Base-by-base conservation (phyloP, 2,888 invertebrate genomes). In the Hydropsyche betteni region DNA sequence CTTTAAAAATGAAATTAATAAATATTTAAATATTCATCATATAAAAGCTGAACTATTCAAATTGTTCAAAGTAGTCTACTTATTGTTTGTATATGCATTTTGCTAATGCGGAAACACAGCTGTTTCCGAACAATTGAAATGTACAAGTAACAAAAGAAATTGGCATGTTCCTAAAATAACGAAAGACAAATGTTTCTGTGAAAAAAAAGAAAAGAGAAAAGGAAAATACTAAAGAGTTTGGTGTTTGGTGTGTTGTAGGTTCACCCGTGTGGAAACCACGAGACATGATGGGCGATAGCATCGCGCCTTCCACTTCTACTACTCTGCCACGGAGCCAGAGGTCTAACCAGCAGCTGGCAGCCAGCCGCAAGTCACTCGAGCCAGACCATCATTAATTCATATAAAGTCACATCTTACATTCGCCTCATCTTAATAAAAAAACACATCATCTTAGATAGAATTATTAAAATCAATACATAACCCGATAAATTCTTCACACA, bases 231-330 rank as follows among this genome's bases (percentile, higher is more conserved):
- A 87, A 87, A 87, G 87, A 87, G 87, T 87, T 87, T 84, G 87
- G 87, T 88, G 87, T 87, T 88, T 87, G 88, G 79, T 79, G 79
- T 79, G 90, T 92, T 91, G 90, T 92, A 93, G 97, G 97, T 89
- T 97, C 97, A 88, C 98, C 98, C 87, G 94, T 98, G 89, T 98
- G 97, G 97, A 97, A 97, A 91, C 97, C 96, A 89, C 93, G 97
- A 89, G 96, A 96, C 90, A 91, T 89, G 89, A 87, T 88, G 88
- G 87, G 88, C 87, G 89, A 89, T 86, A 86, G 86, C 85, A 85
- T 85, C 77, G 82, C 80, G 75, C 81, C 82, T 75, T 81, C 83
- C 80, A 82, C 81, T 77, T 85, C 85, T 81, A 80, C 80, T 75
- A 80, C 80, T 61, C 78, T 80, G 76, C 80, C 80, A 70, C 80